phyloP scores from a whole-genome alignment of 2,113 vertebrate genomes.

The Atlantisia rogersi region DNA sequence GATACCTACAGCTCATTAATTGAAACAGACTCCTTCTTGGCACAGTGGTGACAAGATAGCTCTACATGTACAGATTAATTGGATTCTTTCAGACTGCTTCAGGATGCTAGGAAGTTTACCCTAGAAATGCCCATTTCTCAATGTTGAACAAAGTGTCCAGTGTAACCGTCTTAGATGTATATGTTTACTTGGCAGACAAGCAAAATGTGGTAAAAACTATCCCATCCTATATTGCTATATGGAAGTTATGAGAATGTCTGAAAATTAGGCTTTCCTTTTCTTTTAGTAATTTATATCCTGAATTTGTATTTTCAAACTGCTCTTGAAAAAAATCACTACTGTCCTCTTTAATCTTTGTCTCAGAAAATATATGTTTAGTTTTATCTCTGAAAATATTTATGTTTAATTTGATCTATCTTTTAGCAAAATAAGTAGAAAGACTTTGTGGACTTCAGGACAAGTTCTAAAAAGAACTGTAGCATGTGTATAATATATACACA shows the following conservation, averaged over 20 bases:
- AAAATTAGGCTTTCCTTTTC: background rate
- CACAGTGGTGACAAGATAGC: too few relatives aligned
- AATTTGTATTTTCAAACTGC: background rate
- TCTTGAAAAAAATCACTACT: background rate
- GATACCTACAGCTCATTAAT: background rate
- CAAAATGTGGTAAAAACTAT: background rate
- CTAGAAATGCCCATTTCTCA: background rate
- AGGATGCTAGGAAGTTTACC: background rate
- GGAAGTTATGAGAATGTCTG: background rate
- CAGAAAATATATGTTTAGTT: background rate
- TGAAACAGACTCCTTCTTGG: background rate
- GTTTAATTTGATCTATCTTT: background rate
- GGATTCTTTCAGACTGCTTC: background rate
- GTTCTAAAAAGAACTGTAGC: background rate
- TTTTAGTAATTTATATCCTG: background rate
- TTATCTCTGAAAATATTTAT: background rate
- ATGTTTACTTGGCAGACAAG: background rate
- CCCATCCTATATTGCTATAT: background rate
- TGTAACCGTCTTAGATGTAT: background rate
- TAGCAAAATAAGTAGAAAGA: background rate
- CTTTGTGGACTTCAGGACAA: background rate
- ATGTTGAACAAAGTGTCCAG: fast-evolving
- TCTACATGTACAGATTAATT: too few relatives aligned
- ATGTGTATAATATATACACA: background rate
- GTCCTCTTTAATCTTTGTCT: background rate